Base-by-base conservation (phyloP, 2,888 invertebrate genomes). In the Molanna angustata region DNA sequence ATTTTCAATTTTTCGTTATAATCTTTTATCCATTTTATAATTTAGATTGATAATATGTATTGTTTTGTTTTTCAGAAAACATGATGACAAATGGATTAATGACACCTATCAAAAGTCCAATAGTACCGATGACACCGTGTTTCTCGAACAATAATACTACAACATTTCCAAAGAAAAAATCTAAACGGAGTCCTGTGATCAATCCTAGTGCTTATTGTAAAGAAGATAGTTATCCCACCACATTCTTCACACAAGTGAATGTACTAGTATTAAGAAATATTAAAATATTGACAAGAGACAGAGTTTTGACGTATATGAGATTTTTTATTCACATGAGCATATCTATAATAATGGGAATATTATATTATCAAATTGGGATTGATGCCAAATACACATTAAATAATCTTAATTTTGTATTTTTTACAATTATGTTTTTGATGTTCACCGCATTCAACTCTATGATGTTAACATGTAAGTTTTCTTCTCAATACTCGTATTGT, bases 391-490 rank as follows among this genome's bases (percentile, higher is more conserved):
- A 90, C 67, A 85, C 88, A 14, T 76, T 87, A 59, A 88, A 93
- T 68, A 97, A 92, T 68, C 90, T 88, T 65, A 91, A 90, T 66
- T 90, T 89, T 66, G 78, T 94, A 21, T 95, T 93, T 76, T 96
- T 94, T 73, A 87, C 88, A 57, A 82, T 94, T 46, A 88, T 97
- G 83, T 97, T 96, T 70, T 80, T 95, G 47, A 94, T 95, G 89
- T 93, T 92, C 69, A 94, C 92, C 4, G 90, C 96, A 1, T 91
- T 95, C 69, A 94, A 91, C 73, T 86, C 93, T 11, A 89, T 93
- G 51, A 83, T 90, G 40, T 84, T 95, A 20, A 89, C 88, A 60
- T 95, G 96, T 96, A 79, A 90, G 92, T 84, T 54, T 49, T 19
- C 13, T 40, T 52, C 43, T 40, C 20, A 19, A 47, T 53, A 35